Evolutionary conservation across 2,113 vertebrate genomes (phyloP).

Genomic region (Tichodroma muraria): DNA sequence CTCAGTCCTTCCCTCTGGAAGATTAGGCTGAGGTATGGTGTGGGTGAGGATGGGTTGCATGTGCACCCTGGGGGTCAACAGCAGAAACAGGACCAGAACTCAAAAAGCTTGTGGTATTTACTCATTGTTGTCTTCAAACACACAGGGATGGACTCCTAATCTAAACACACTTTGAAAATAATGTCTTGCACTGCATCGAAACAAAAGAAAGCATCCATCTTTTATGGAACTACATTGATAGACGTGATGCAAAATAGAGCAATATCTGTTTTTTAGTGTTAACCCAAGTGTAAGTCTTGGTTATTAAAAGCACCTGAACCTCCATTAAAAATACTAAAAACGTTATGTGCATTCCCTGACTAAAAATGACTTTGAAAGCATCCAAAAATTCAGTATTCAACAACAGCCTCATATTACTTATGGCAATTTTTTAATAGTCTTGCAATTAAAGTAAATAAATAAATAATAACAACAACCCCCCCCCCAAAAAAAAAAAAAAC

Average conservation of each 20-base stretch:
- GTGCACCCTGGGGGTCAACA: fast-evolving
- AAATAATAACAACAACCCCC: fast-evolving
- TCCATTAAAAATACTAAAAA: not conserved
- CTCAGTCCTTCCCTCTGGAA: not conserved
- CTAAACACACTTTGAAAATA: not conserved
- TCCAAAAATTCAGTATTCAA: not conserved
- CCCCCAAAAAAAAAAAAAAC: fast-evolving
- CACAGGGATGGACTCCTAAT: not conserved
- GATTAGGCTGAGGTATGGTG: not conserved
- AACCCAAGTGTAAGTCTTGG: not conserved
- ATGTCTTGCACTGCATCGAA: not conserved
- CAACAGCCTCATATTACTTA: not conserved
- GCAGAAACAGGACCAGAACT: not conserved
- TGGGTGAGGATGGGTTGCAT: too few species aligned
- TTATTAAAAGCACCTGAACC: not conserved
- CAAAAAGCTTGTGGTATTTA: not conserved
- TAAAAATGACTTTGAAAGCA: not conserved
- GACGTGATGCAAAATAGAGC: not conserved
- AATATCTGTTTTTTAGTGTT: not conserved
- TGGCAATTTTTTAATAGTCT: not conserved
- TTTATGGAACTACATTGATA: not conserved
- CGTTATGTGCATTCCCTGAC: not conserved
- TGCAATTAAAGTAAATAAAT: not conserved
- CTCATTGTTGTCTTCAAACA: not conserved
- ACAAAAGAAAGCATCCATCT: not conserved